These are phyloP conservation scores for Drosophila flavopinicola DNA, from an alignment of 2,888 invertebrate species.

Conservation along the genomic window DNA sequence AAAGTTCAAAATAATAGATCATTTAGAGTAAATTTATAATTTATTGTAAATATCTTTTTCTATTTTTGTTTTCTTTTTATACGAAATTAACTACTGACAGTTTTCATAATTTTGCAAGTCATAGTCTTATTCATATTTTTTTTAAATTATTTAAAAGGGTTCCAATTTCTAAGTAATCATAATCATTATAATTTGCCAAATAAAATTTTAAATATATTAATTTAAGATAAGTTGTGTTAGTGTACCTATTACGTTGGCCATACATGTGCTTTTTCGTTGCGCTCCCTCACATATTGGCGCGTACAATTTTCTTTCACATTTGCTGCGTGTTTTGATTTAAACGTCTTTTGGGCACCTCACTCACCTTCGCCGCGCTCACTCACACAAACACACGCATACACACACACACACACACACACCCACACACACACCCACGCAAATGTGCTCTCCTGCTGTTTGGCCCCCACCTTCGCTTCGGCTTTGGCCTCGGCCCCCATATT, in stretches of 20 bases:
- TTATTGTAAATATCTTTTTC: no score
- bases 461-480: constrained; percentile 41
- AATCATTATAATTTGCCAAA: no score
- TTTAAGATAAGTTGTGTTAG: no score
- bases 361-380: constrained; percentile 30
- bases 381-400: neutral
- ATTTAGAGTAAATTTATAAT: no score
- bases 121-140: no score
- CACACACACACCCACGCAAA: constrained; percentile 62
- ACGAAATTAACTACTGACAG: no score
- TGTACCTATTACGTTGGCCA: neutral
- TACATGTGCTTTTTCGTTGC: neutral
- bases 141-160: no score
- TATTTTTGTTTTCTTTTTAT: no score
- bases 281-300: constrained; percentile 67
- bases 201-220: no score
- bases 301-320: constrained; percentile 78
- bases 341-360: constrained; percentile 50
- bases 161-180: no score
- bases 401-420: constrained; percentile 1
- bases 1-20: no score
- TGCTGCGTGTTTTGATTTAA: constrained; percentile 72
- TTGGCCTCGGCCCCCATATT: constrained; percentile 16
- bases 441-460: constrained; percentile 40
- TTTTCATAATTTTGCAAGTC: no score